Evolutionary conservation across 2,797 vertebrate genomes (phyloP).

Genomic region (Crax fasciolata): DNA sequence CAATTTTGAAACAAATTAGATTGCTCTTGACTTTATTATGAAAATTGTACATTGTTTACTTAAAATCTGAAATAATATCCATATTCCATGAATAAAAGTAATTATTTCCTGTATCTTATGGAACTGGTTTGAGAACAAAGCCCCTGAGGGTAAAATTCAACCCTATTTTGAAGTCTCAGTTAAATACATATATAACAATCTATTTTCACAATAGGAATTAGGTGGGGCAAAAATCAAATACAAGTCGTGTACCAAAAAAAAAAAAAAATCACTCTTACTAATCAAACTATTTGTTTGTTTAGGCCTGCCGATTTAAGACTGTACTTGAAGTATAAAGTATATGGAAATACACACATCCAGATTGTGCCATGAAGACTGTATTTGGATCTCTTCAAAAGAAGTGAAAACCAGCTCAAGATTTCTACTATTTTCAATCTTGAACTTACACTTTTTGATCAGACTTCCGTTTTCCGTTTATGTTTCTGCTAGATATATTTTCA

Average conservation of each 20-base stretch:
- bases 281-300: not conserved
- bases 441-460: not conserved
- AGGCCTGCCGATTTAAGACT: not conserved
- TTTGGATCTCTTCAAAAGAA: not conserved
- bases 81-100: not conserved
- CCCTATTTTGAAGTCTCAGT: not conserved
- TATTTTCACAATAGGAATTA: not conserved
- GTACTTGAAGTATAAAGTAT: not conserved
- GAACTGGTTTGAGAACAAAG: not conserved
- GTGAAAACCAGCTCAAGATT: not conserved
- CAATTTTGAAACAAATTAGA: not conserved
- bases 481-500: not conserved
- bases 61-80: not conserved
- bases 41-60: not conserved
- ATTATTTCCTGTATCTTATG: not conserved
- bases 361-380: not conserved
- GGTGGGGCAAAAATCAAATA: not conserved
- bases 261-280: not conserved
- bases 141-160: not conserved
- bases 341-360: not conserved
- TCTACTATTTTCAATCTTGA: not conserved
- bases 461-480: not conserved
- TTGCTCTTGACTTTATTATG: not conserved
- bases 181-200: not conserved
- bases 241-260: not conserved